Percentiles rank a stretch among this genome's conserved stretches.
Evolutionary conservation across 2,888 invertebrate species (phyloP).

Genomic region (Drosophila anceps): DNA sequence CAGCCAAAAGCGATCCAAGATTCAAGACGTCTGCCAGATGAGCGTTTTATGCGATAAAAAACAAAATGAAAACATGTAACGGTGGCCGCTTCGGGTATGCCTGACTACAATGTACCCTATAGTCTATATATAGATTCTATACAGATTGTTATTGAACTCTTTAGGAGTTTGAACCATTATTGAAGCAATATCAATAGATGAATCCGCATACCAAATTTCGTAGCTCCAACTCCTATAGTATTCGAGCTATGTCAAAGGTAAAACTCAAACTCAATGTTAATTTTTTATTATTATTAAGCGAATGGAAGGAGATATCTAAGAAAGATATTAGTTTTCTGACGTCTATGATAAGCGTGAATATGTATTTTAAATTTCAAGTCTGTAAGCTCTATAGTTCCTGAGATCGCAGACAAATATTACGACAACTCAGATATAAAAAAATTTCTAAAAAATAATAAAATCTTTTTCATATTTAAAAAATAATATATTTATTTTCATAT

Average conservation of each 20-base stretch:
- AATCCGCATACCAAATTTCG: neutral
- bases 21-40: conserved; percentile 45
- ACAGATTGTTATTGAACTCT: neutral
- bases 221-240: neutral
- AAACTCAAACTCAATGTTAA: neutral
- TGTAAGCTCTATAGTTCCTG: neutral
- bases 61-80: conserved; percentile 8
- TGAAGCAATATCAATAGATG: neutral
- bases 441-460: neutral
- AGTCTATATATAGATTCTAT: neutral
- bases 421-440: neutral
- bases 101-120: neutral
- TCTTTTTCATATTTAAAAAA: neutral
- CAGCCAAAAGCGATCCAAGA: conserved; percentile 18
- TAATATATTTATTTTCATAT: neutral
- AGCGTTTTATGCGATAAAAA: conserved; percentile 60
- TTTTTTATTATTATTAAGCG: neutral
- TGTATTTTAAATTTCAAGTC: neutral
- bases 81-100: neutral
- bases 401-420: neutral
- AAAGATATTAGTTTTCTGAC: neutral
- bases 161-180: neutral
- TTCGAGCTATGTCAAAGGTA: neutral
- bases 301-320: neutral
- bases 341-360: neutral